Conservation (phyloP, 1,140 invertebrate genomes). For the Lethrus apterus region DNA sequence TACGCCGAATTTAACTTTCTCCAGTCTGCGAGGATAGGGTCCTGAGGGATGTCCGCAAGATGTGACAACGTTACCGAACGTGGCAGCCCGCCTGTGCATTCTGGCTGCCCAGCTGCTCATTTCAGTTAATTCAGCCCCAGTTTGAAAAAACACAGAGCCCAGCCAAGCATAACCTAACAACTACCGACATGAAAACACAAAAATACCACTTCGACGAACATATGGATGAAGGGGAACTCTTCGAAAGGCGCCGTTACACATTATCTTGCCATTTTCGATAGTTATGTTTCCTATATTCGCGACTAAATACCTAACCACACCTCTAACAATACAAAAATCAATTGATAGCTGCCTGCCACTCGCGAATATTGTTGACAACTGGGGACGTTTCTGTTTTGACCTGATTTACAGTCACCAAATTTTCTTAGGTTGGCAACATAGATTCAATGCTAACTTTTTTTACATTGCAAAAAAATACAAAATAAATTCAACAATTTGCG, state of each 20-base stretch:
- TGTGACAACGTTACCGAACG: constrained; percentile 80
- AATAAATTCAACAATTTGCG: too few relatives aligned
- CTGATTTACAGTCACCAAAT: constrained; percentile 2
- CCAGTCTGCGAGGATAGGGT: constrained; percentile 72
- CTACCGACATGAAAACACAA: constrained; percentile 17
- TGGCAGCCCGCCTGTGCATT: constrained; percentile 81
- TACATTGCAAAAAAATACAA: too few relatives aligned
- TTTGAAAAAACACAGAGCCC: constrained; percentile 18
- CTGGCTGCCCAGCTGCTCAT: constrained; percentile 88
- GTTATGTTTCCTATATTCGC: constrained; percentile 11
- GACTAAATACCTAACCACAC: constrained; percentile 18
- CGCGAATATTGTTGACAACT: constrained; percentile 7
- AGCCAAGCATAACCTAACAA: constrained; percentile 27
- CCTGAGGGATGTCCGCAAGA: constrained; percentile 72
- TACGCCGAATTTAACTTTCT: constrained; percentile 91
- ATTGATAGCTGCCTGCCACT: constrained; percentile 16
- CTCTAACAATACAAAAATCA: constrained; percentile 17
- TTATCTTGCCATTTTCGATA: constrained; percentile 16
- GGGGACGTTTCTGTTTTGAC: constrained; percentile 7
- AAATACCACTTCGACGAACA: constrained; percentile 8
- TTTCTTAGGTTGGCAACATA: constrained; percentile 3
- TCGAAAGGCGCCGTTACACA: not conserved
- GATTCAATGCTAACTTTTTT: too few relatives aligned
- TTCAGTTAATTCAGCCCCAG: constrained; percentile 22
- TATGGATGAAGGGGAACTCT: constrained; percentile 2